Base-by-base conservation (phyloP, 2,797 vertebrate genomes). In the Ctenosaura bakeri region DNA sequence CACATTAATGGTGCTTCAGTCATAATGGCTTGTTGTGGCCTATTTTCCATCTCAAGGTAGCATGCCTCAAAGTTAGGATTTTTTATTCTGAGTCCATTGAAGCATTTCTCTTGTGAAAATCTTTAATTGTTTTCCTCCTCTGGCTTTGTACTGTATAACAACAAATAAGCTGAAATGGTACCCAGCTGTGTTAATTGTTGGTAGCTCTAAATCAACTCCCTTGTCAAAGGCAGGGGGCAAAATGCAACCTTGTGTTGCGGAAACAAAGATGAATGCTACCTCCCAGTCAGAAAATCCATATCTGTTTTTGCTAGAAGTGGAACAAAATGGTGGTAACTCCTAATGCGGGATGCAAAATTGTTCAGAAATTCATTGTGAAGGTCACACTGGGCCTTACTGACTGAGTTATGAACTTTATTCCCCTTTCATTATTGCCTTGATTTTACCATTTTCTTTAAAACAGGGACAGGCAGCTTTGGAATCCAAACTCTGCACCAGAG, bases 101-200 rank as follows among this genome's bases (percentile, higher is more conserved):
- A 56, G 46, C 6, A n/a, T 83, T 69, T 80, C 74, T 16, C 6
- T 24, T 73, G 6, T 20, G 1, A 81, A 6, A 10, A 42, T 20
- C 32, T 81, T 71, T 81, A 7, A 73, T 73, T 82, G 22, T 81
- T 3, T 3, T 46, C 3, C 29, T 35, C 73, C 8, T 81, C 16
- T 29, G 9, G 38, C 32, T 83, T 88, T 52, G 14, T 82, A 66
- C n/a, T 76, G 85, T 20, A 7, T 29, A 29, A 29, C 3, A 69
- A 38, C 59, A 69, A 77, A 77, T 56, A 76, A 82, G 46, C 79
- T 29, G 59, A 83, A 83, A 77, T 56, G 62, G 52, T 52, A 64
- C 13, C 50, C 83, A 59, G 46, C 83, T 76, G 66, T 76, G 83
- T 52, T 76, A 38, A 85, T 82, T 82, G 69, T 64, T 82, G 42